Percentiles rank a stretch among this genome's conserved stretches.
Evolutionary conservation across 1,140 invertebrate genomes (phyloP).

Genomic region (Philopotamus ludificatus): DNA sequence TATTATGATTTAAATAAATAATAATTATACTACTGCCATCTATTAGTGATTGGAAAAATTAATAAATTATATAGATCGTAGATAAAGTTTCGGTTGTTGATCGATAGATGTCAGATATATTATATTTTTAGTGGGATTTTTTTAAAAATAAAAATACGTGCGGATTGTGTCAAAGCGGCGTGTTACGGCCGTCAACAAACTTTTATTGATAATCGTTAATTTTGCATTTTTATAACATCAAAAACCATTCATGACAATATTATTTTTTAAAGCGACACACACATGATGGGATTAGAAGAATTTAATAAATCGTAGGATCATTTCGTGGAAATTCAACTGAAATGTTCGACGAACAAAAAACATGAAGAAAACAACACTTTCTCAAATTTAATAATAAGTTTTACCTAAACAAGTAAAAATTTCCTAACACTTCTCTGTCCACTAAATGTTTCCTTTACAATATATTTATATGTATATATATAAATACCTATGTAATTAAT

Average conservation of each 20-base stretch:
- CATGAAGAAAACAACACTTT: too few relatives aligned
- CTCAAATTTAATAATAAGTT: constrained; percentile 1
- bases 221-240: constrained; percentile 43
- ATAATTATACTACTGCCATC: too few relatives aligned
- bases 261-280: constrained; percentile 41
- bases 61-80: too few relatives aligned
- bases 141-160: background rate
- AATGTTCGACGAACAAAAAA: constrained; percentile 24
- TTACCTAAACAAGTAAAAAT: constrained; percentile 41
- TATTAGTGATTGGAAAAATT: too few relatives aligned
- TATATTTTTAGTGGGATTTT: constrained; percentile 7
- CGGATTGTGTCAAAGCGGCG: constrained; percentile 31
- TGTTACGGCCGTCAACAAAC: constrained; percentile 31
- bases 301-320: constrained; percentile 36
- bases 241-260: constrained; percentile 42
- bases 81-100: too few relatives aligned
- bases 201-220: constrained; percentile 41
- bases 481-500: constrained; percentile 30
- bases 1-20: too few relatives aligned
- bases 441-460: constrained; percentile 33
- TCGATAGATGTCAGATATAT: too few relatives aligned
- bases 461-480: too few relatives aligned
- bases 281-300: constrained; percentile 40
- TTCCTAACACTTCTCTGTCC: constrained; percentile 40
- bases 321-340: constrained; percentile 41